phyloP scores from a whole-genome alignment of 2,797 vertebrate genomes.

The Aplochiton taeniatus region DNA sequence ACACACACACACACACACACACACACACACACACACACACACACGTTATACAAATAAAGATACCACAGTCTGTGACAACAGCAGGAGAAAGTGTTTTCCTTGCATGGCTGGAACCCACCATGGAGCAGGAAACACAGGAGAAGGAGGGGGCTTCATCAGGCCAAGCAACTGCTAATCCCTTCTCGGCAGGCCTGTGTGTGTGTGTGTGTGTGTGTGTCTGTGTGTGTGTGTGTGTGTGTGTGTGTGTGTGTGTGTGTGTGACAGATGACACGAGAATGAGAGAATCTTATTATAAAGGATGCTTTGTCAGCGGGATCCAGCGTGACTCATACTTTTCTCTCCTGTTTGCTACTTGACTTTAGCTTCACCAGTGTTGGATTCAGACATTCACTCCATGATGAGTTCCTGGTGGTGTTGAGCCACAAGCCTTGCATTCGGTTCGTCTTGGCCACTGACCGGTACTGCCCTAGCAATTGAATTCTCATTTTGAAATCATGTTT shows the following conservation, averaged over 20 bases:
- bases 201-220: neutral
- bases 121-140: neutral
- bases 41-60: too few species aligned
- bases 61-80: neutral
- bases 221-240: neutral
- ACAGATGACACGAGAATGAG: neutral
- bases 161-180: neutral
- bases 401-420: too few species aligned
- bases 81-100: neutral
- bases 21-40: slow-evolving; percentile 15
- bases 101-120: neutral
- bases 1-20: slow-evolving; percentile 9
- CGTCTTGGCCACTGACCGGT: too few species aligned
- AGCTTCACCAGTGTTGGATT: too few species aligned
- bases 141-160: neutral
- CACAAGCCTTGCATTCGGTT: too few species aligned
- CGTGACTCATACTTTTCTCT: too few species aligned
- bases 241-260: neutral
- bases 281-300: too few species aligned
- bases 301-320: too few species aligned
- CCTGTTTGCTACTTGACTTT: too few species aligned
- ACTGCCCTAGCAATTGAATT: too few species aligned
- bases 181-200: neutral
- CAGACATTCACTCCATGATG: too few species aligned
- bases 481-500: too few species aligned